Conservation (phyloP, 2,888 invertebrate species). For the Ormyrus rosae region DNA sequence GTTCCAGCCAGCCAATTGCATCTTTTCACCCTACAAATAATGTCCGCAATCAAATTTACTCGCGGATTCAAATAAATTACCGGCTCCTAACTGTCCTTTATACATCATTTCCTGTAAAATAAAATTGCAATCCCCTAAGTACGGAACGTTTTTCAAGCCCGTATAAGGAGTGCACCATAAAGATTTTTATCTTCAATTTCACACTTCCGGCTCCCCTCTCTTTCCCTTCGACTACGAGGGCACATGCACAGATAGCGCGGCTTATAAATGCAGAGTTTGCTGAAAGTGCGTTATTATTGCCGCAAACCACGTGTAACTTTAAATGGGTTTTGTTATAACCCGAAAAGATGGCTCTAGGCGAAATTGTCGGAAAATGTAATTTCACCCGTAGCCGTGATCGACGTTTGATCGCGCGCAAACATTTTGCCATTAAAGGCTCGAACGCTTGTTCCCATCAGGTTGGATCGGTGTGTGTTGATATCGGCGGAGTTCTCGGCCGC, state of each 20-base stretch:
- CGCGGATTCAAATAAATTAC: not conserved
- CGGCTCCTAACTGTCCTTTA: slow-evolving; percentile 7
- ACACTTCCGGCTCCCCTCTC: not conserved
- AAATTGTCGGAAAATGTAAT: slow-evolving; percentile 29
- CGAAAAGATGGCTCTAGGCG: not conserved
- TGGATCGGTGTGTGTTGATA: too few relatives aligned
- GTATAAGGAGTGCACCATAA: slow-evolving; percentile 12
- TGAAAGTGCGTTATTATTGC: slow-evolving; percentile 34
- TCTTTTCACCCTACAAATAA: slow-evolving; percentile 1
- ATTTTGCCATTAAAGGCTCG: slow-evolving; percentile 26
- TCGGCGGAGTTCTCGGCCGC: too few relatives aligned
- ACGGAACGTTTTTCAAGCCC: slow-evolving; percentile 11
- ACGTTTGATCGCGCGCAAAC: slow-evolving; percentile 24
- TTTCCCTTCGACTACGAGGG: not conserved
- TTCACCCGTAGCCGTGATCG: slow-evolving; percentile 13
- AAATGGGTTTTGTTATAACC: slow-evolving; percentile 29
- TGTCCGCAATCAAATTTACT: slow-evolving; percentile 10
- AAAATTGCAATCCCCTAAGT: slow-evolving; percentile 11
- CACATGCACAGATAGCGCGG: too few relatives aligned
- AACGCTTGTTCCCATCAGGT: too few relatives aligned
- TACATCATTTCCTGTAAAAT: slow-evolving; percentile 26
- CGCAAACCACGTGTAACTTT: slow-evolving; percentile 19
- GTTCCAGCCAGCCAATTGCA: not conserved
- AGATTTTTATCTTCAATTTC: slow-evolving; percentile 25
- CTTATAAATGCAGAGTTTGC: slow-evolving; percentile 17